phyloP scores from a whole-genome alignment of 2,888 invertebrate genomes.

The Stictocephala bisonia region DNA sequence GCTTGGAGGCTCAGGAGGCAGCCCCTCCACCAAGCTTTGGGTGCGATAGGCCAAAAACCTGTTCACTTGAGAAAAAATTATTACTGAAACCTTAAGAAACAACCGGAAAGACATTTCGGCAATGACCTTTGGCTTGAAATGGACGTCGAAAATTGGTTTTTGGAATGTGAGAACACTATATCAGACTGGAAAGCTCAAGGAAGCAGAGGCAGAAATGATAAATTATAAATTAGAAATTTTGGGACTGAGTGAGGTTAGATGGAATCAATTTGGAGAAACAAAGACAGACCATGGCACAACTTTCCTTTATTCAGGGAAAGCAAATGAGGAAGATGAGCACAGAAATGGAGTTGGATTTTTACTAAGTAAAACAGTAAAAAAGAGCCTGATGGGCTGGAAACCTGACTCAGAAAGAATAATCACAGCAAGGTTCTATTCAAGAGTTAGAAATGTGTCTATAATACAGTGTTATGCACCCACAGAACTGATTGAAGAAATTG shows the following conservation, averaged over 20 bases:
- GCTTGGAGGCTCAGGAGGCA: constrained; percentile 35
- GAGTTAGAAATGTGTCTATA: constrained; percentile 4
- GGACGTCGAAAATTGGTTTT: constrained; percentile 29
- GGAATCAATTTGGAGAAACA: constrained; percentile 15
- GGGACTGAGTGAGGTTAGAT: constrained; percentile 16
- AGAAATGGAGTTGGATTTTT: constrained; percentile 38
- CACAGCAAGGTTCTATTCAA: constrained; percentile 11
- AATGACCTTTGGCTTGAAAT: constrained; percentile 31
- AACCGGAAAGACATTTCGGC: constrained; percentile 10
- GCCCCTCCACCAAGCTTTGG: no score
- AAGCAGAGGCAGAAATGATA: constrained; percentile 18
- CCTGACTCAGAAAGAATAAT: constrained; percentile 29
- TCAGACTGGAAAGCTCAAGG: constrained; percentile 16
- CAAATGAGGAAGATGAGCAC: constrained; percentile 18
- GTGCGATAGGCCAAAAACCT: constrained; percentile 31
- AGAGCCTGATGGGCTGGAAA: constrained; percentile 20
- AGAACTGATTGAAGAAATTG: neutral
- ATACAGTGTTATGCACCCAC: constrained; percentile 37
- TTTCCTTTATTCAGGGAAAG: constrained; percentile 19
- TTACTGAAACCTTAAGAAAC: constrained; percentile 26
- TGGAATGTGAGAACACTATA: constrained; percentile 20
- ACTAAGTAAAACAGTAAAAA: constrained; percentile 14
- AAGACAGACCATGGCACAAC: neutral
- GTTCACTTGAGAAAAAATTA: constrained; percentile 18
- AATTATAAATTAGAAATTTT: constrained; percentile 12